Evolutionary conservation across 1,140 invertebrate genomes (phyloP), one percentile per base, ranked within the genome.

Genomic region (Drosophila mojavensis): DNA sequence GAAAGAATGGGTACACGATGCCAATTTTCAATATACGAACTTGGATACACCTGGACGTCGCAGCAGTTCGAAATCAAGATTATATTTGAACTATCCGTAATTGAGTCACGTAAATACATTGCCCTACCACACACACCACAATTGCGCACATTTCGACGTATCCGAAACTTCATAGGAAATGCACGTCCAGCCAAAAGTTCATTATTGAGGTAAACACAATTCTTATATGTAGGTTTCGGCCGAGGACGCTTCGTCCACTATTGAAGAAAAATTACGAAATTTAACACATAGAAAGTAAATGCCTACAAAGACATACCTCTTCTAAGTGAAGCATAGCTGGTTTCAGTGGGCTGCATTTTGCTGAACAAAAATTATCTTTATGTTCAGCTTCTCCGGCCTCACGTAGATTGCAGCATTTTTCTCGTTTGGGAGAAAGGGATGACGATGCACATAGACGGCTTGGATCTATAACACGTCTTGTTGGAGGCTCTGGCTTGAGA

Each of bases 81-180:
- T 1, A 88, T 68, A 28, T 66, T 82, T 7, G 36, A 39, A 10
- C 74, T 89, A 11, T 60, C 71, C 0, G 83, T 56, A 15, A 89
- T 61, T 2, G 79, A 43, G 51, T 88, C 48, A 9, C 80, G 69
- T 6, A 67, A 48, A 17, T 58, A 75, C 5, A 80, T 30, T 1
- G 69, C 43, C 10, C 9, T 71, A 3, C 62, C 69, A 17, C 83
- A 88, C 5, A 78, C 56, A 13, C 41, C 17, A 36, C 83, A 88
- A 45, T 75, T 61, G 13, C 58, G 78, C 5, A 62, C 69, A 5
- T 56, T 6, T 0, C 84, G 63, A 9, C 62, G 66, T 24, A 88
- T 65, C 5, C 81, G 77, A 45, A 83, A 80, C 28, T 80, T 83
- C 0, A 74, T 11, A 0, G 83, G 84, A 51, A 83, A 88, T 20